phyloP scores from a whole-genome alignment of 2,113 vertebrate species.

The Ploceus nigricollis region DNA sequence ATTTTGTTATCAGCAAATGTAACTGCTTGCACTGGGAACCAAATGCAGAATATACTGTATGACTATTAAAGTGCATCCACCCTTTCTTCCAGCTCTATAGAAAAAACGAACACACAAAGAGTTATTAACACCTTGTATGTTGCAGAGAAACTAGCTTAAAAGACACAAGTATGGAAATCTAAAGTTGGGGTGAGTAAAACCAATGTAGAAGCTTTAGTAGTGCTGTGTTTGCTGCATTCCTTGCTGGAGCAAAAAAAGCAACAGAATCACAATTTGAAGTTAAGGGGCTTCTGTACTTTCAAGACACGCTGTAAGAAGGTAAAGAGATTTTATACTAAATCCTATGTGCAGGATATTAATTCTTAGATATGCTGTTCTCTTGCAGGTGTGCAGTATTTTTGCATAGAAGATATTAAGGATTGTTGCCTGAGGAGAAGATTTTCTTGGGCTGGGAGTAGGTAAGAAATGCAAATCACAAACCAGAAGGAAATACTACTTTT shows the following conservation, averaged over 20 bases:
- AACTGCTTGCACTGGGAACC: not conserved
- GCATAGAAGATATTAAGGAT: not conserved
- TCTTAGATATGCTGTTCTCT: not conserved
- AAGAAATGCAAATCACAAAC: not conserved
- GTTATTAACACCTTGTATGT: not conserved
- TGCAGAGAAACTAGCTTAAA: not conserved
- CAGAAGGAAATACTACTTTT: not conserved
- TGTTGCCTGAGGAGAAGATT: not conserved
- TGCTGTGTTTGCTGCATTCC: not conserved
- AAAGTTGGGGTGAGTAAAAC: not conserved
- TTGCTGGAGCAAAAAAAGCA: not conserved
- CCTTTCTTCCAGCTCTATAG: not conserved
- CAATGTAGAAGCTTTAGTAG: not conserved
- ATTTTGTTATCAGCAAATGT: constrained; percentile 23
- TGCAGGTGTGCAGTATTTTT: not conserved
- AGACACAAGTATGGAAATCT: not conserved
- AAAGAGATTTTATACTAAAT: not conserved
- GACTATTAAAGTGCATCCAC: not conserved
- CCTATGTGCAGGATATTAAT: not conserved
- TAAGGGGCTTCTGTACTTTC: not conserved
- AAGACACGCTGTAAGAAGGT: not conserved
- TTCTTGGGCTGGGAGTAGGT: not conserved
- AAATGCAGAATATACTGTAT: not conserved
- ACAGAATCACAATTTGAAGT: not conserved
- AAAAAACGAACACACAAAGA: not conserved